A percentile compares a stretch with the other conserved stretches of the same genome.
These are phyloP conservation scores for Epirrita christyi DNA, from an alignment of 2,888 invertebrate species.

Conservation along the genomic window DNA sequence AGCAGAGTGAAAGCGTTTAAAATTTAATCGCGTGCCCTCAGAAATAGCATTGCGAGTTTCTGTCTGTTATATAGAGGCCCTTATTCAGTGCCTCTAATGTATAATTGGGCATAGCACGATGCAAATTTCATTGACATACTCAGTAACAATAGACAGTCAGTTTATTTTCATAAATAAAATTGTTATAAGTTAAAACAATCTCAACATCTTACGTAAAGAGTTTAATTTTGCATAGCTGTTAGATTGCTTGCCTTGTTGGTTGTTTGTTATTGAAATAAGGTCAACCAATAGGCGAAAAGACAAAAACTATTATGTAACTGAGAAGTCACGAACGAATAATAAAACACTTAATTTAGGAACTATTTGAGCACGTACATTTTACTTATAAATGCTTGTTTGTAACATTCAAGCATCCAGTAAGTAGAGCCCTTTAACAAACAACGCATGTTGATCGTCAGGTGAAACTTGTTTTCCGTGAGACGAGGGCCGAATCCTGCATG, in stretches of 20 bases:
- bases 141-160: neutral
- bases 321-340: conserved; percentile 1
- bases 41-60: conserved; percentile 59
- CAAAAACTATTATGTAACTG: conserved; percentile 15
- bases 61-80: conserved; percentile 45
- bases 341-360: conserved; percentile 1
- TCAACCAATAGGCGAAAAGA: conserved; percentile 15
- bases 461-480: conserved; percentile 63
- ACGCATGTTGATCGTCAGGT: conserved; percentile 40
- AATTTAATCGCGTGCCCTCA: conserved; percentile 68
- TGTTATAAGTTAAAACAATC: neutral
- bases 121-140: conserved; percentile 37
- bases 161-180: too few species aligned
- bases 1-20: conserved; percentile 75
- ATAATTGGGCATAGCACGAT: conserved; percentile 45
- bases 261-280: conserved; percentile 21
- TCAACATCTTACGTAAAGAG: conserved; percentile 3
- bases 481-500: conserved; percentile 50
- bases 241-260: conserved; percentile 1
- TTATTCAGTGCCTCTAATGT: conserved; percentile 46
- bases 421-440: conserved; percentile 15
- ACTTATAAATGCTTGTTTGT: conserved; percentile 13
- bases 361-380: neutral
- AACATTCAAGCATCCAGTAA: conserved; percentile 9
- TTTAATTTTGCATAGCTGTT: conserved; percentile 8